Percentiles rank a stretch among this genome's conserved stretches.
These are phyloP conservation scores for Zosterops japonicus DNA, from an alignment of 2,113 vertebrate species.

Conservation along the genomic window DNA sequence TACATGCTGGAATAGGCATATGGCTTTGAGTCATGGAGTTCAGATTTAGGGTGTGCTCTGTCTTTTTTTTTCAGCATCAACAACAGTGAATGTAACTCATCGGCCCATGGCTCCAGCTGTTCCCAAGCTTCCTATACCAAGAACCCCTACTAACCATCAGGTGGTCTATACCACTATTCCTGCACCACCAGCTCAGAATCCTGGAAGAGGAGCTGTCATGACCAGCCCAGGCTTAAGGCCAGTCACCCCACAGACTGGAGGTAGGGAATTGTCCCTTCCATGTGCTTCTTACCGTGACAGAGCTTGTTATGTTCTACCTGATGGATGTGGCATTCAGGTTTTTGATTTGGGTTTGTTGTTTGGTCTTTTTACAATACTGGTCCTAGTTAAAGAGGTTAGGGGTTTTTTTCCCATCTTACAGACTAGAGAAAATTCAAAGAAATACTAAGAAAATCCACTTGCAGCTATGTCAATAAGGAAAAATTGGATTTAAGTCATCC, in stretches of 20 bases:
- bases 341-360: background rate
- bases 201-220: constrained; percentile 76
- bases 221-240: constrained; percentile 75
- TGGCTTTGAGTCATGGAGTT: background rate
- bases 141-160: constrained; percentile 74
- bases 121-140: constrained; percentile 75
- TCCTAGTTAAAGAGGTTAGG: background rate
- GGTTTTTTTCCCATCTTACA: rapidly evolving
- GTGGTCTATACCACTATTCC: constrained; percentile 80
- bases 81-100: constrained; percentile 80
- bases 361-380: background rate
- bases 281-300: rapidly evolving
- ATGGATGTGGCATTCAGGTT: background rate
- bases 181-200: constrained; percentile 72
- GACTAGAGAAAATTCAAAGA: background rate
- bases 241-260: constrained; percentile 74
- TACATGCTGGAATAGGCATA: background rate
- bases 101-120: constrained; percentile 72
- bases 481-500: background rate
- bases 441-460: background rate
- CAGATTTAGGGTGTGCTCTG: background rate
- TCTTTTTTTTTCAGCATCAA: constrained; percentile 64
- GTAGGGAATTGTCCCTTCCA: constrained; percentile 61
- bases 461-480: background rate
- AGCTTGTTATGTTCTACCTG: background rate